Evolutionary conservation across 2,113 vertebrate genomes (phyloP), one percentile per base, ranked within the genome.

Genomic region (Anseranas semipalmata): DNA sequence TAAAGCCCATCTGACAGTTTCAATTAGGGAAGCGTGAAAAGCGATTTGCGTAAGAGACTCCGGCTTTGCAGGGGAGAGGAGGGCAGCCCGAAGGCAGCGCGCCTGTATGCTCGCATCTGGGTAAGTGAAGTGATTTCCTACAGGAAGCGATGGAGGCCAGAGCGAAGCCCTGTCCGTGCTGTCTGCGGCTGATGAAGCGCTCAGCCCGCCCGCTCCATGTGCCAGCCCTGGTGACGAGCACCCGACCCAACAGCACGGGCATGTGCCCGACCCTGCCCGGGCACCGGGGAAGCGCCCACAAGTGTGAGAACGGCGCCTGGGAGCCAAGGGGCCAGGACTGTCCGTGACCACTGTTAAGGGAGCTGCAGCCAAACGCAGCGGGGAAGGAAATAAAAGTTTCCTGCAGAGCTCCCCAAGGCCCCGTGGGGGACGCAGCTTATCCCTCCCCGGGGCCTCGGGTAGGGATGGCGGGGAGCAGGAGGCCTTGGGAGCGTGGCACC

Each of bases 1-100:
- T 94, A 96, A 96, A 97, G 95, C 94, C 95, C 91, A 87, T 96
- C 97, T 97, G 97, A 98, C 97, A 97, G 96, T 92, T 97, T 95
- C 97, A 92, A 97, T 97, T 97, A 97, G 85, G 95, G 96, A 66
- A 97, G 97, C 96, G 93, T 92, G 97, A 97, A 95, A 94, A 97
- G 97, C 93, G 87, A 89, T 97, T 96, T 97, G 97, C 80, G 84
- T 93, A 90, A 87, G 96, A 94, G 95, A 70, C 91, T 24, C 33
- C 35, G 94, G 93, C 95, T 94, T 37, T 27, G 77, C 39, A 21
- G 82, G 85, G 90, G 95, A 93, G 93, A 33, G 82, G 48, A 58
- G 96, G 97, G 95, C 95, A 89, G 97, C 96, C 96, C 55, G 88
- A 91, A n/a, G 97, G 97, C 92, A 71, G 95, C 89, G 32, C 50